Evolutionary conservation across 2,888 invertebrate genomes (phyloP), one percentile per base, ranked within the genome.

Genomic region (Mechanitis messenoides): DNA sequence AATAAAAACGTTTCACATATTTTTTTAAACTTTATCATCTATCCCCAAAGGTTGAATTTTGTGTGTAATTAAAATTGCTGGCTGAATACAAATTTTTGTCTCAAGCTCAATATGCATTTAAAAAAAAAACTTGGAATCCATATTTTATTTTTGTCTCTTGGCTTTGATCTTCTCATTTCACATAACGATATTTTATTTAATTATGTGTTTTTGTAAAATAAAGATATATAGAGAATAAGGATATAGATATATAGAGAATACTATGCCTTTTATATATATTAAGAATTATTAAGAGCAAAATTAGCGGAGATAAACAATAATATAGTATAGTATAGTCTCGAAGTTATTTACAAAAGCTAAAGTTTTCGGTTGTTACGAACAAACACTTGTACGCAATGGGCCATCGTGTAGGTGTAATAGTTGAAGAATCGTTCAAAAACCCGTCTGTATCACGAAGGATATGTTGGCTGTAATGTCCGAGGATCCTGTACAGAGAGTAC

Each of bases 401-500:
- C 66, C 64, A 50, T 61, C 47, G 63, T 66, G 63, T 50, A 50
- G 50, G 50, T 61, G 63, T 69, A 65, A 67, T 67, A 65, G 70
- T 64, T 54, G 74, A 76, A 74, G 73, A 74, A 71, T 72, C 72
- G 71, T 72, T 79, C 68, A 69, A 74, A 77, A 79, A 77, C 74
- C 69, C 72, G 76, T 78, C 76, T 73, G 71, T 76, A 75, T 77
- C 61, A 66, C 65, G 67, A 76, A 78, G 81, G 80, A 81, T 78
- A 78, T 78, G 74, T 74, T 74, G 76, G 66, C 71, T 71, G 74
- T 74, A 74, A 77, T 72, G 79, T 75, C 76, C 78, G 76, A 72
- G 77, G 78, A 80, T 87, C 87, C 87, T 87, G 87, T 87, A 88
- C 86, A 38, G 83, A 86, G 84, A 83, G 84, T 85, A 87, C 87